phyloP scores from a whole-genome alignment of 2,797 vertebrate genomes.

The Thalassophryne amazonica region DNA sequence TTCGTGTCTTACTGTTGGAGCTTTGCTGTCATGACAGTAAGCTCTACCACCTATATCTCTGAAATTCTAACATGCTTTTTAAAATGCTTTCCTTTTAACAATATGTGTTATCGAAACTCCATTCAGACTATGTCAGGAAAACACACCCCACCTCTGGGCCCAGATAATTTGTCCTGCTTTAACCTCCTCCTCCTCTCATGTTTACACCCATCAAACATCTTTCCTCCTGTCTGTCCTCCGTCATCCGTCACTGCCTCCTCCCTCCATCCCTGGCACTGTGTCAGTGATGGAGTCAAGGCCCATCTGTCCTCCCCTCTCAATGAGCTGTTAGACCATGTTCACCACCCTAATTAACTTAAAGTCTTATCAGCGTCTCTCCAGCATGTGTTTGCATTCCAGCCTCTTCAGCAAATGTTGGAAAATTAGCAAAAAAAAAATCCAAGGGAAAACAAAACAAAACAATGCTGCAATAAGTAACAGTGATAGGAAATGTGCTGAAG shows the following conservation, averaged over 20 bases:
- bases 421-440: too few species aligned
- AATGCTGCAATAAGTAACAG: too few species aligned
- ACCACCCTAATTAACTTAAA: conserved; percentile 77
- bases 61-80: too few species aligned
- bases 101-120: too few species aligned
- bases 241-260: conserved; percentile 60
- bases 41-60: too few species aligned
- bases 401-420: conserved; percentile 5
- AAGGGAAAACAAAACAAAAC: too few species aligned
- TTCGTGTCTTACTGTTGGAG: too few species aligned
- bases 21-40: too few species aligned
- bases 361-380: conserved; percentile 67
- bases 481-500: too few species aligned
- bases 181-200: conserved; percentile 32
- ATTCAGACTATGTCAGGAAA: conserved; percentile 25
- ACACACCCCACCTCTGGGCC: too few species aligned
- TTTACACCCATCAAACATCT: conserved; percentile 48
- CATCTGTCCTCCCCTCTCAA: conserved; percentile 68
- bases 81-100: too few species aligned
- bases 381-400: conserved; percentile 19
- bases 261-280: conserved; percentile 59
- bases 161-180: too few species aligned
- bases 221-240: conserved; percentile 64
- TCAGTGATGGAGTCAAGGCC: conserved; percentile 76
- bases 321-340: conserved; percentile 69